Percentiles rank a stretch among this genome's conserved stretches.
Evolutionary conservation across 1,140 invertebrate genomes (phyloP).

Genomic region (Polypedilum pembai): DNA sequence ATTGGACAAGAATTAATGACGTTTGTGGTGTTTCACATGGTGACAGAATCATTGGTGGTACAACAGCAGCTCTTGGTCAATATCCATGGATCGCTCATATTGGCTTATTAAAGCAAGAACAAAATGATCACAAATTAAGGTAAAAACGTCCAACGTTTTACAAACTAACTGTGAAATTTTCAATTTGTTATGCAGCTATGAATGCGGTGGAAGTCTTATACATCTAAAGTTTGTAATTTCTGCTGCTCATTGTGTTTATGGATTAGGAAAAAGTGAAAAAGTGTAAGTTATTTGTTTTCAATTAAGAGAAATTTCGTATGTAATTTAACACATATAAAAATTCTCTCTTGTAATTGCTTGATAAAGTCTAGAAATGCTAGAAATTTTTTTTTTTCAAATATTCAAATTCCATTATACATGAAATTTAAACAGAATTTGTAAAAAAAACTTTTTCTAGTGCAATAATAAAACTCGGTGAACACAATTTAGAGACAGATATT

Average conservation of each 20-base stretch:
- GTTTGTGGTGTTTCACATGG: constrained; percentile 46
- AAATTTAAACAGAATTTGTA: too few species aligned
- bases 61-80: constrained; percentile 54
- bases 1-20: constrained; percentile 30
- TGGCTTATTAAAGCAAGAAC: constrained; percentile 43
- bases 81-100: constrained; percentile 64
- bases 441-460: not conserved
- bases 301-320: not conserved
- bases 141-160: not conserved
- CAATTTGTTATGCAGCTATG: constrained; percentile 39
- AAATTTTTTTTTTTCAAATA: not conserved
- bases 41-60: constrained; percentile 55
- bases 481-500: not conserved
- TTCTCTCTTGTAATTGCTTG: not conserved
- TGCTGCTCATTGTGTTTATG: constrained; percentile 48
- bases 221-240: constrained; percentile 49
- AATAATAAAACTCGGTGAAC: not conserved
- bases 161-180: not conserved
- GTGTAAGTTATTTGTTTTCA: not conserved
- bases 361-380: not conserved
- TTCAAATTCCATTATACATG: too few species aligned
- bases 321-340: not conserved
- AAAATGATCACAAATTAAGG: not conserved
- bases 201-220: constrained; percentile 52
- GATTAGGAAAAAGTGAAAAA: constrained; percentile 35